phyloP scores from a whole-genome alignment of 2,113 vertebrate genomes.

The Vidua macroura region DNA sequence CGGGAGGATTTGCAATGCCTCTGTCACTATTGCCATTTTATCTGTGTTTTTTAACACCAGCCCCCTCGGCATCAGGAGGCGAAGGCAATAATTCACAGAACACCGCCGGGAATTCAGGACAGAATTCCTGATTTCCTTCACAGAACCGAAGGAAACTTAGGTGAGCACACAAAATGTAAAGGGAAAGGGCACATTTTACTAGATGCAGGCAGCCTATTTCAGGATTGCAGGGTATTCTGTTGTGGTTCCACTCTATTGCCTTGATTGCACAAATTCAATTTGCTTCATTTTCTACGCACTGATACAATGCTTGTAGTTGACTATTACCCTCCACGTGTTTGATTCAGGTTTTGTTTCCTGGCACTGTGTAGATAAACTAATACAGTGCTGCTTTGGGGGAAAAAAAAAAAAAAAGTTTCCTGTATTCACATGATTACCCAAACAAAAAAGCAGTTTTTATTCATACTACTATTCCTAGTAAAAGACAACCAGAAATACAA shows the following conservation, averaged over 20 bases:
- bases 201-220: not conserved
- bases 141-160: not conserved
- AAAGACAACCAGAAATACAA: not conserved
- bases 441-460: not conserved
- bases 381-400: not conserved
- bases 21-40: not conserved
- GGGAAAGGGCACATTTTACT: not conserved
- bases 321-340: not conserved
- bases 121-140: not conserved
- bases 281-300: not conserved
- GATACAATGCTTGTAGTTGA: no score
- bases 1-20: fast-evolving
- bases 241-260: not conserved
- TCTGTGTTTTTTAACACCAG: not conserved
- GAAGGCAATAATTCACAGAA: not conserved
- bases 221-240: not conserved
- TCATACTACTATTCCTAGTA: not conserved
- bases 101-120: not conserved
- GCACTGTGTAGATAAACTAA: not conserved
- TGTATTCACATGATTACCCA: not conserved
- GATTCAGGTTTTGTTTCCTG: not conserved
- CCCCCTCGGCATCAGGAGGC: not conserved
- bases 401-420: not conserved
- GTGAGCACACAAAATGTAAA: not conserved
- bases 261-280: not conserved